A percentile compares a stretch with the other conserved stretches of the same genome.
Conservation (phyloP, 2,113 vertebrate species). For the Cnemophilus loriae region DNA sequence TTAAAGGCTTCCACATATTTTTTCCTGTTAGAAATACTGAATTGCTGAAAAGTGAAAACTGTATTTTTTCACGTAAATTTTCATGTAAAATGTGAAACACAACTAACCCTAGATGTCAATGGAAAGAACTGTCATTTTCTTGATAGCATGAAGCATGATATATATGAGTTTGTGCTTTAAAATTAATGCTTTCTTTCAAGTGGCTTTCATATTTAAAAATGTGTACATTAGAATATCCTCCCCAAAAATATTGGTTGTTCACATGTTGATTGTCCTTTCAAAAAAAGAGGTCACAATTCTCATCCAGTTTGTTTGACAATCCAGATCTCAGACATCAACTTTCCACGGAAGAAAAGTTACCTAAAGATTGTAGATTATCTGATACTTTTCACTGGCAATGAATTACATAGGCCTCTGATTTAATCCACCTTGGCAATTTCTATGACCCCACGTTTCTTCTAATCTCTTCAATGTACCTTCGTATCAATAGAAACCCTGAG, state of each 20-base stretch:
- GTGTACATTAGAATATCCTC: neutral
- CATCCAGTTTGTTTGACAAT: neutral
- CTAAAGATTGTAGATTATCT: neutral
- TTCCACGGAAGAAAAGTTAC: neutral
- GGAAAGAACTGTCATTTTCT: neutral
- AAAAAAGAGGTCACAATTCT: neutral
- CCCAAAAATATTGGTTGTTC: neutral
- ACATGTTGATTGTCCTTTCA: neutral
- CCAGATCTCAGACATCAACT: neutral
- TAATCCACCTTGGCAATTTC: neutral
- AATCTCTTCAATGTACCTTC: neutral
- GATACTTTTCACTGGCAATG: neutral
- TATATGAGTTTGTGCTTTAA: neutral
- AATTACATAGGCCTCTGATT: neutral
- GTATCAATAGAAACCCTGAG: neutral
- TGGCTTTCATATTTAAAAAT: neutral
- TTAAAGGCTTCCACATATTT: neutral
- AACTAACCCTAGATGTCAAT: neutral
- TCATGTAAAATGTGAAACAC: neutral
- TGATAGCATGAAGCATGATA: neutral
- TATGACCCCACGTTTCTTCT: neutral
- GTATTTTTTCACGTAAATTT: neutral
- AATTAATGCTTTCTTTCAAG: neutral
- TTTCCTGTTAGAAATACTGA: neutral
- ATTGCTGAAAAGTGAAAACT: neutral